A percentile compares a stretch with the other conserved stretches of the same genome.
These are phyloP conservation scores for Cossypha niveicapilla DNA, from an alignment of 2,797 vertebrate genomes.

Conservation along the genomic window DNA sequence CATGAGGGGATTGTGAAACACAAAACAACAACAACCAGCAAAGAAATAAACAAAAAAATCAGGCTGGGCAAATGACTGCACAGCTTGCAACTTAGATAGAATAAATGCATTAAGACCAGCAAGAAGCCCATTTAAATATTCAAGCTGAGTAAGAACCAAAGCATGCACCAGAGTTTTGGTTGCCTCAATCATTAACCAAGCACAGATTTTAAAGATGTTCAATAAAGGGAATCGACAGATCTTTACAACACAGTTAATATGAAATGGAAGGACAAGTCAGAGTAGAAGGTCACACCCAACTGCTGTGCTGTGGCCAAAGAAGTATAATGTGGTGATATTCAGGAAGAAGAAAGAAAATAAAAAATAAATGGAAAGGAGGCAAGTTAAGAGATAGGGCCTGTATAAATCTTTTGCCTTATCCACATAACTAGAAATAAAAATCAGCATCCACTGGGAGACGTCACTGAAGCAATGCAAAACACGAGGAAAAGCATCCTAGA, in stretches of 20 bases:
- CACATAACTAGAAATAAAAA: background rate
- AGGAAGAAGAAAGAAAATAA: background rate
- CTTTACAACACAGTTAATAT: background rate
- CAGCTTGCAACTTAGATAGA: constrained; percentile 11
- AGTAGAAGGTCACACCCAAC: background rate
- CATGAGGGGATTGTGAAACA: background rate
- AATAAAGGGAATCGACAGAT: constrained; percentile 2
- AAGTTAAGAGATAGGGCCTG: background rate
- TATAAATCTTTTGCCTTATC: background rate
- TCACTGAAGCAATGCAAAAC: background rate
- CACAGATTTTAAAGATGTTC: constrained; percentile 10
- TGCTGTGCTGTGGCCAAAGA: background rate
- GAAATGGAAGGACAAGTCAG: constrained; percentile 17
- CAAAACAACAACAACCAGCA: background rate
- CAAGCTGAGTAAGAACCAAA: background rate
- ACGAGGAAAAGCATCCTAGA: background rate
- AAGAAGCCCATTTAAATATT: constrained; percentile 30
- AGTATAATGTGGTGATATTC: background rate
- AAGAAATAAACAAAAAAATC: background rate
- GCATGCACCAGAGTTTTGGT: background rate
- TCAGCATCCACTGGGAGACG: background rate
- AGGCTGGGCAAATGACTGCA: background rate
- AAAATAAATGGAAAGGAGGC: background rate
- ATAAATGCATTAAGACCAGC: background rate
- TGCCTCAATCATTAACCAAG: constrained; percentile 9